Evolutionary conservation across 2,113 vertebrate species (phyloP).

Genomic region (Pluvianellus socialis): DNA sequence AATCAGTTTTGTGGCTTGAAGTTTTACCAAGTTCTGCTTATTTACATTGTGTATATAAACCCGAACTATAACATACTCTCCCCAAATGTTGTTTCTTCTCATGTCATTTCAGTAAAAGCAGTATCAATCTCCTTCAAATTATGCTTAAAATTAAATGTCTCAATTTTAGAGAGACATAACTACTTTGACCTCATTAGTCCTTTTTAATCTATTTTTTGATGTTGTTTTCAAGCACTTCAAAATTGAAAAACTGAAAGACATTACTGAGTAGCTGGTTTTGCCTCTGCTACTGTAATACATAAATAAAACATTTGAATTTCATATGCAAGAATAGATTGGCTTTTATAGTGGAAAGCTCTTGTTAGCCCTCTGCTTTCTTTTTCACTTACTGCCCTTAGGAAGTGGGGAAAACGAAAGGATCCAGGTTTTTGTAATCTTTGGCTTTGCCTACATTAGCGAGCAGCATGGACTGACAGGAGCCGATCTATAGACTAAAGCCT

Average conservation of each 20-base stretch:
- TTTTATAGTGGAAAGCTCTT: background rate
- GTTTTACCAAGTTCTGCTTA: slow-evolving; percentile 21
- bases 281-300: background rate
- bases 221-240: background rate
- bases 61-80: background rate
- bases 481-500: background rate
- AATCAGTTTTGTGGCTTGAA: slow-evolving; percentile 11
- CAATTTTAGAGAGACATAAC: background rate
- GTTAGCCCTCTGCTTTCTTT: background rate
- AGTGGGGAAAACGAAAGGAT: background rate
- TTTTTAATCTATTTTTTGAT: background rate
- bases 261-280: background rate
- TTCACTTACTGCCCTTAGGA: background rate
- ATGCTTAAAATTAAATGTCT: background rate
- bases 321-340: background rate
- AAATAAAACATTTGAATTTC: background rate
- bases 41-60: background rate
- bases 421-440: background rate
- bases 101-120: background rate
- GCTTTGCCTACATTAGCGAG: background rate
- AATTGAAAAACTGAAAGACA: background rate
- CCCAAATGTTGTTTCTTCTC: background rate
- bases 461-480: background rate
- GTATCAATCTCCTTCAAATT: background rate
- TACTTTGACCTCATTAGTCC: background rate